Conservation (phyloP, 2,113 vertebrate species). For the Cyprinodon tularosa region DNA sequence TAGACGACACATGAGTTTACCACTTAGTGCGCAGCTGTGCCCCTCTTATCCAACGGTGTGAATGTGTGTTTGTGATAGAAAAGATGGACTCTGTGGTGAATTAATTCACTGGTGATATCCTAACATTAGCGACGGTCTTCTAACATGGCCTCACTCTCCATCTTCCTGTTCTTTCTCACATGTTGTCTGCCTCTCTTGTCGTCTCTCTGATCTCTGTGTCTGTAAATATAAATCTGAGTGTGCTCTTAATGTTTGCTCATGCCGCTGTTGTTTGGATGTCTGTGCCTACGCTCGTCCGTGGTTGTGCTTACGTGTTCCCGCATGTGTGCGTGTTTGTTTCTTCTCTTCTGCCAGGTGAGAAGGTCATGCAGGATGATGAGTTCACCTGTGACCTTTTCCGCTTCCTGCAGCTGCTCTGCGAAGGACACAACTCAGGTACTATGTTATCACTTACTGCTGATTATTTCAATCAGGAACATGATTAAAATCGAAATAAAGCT, state of each 20-base stretch:
- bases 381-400: constrained; percentile 96
- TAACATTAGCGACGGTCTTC: constrained; percentile 38
- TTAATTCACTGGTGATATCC: constrained; percentile 3
- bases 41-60: constrained; percentile 31
- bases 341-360: constrained; percentile 85
- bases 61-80: constrained; percentile 3
- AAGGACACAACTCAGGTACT: constrained; percentile 95
- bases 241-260: constrained; percentile 21
- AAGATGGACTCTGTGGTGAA: constrained; percentile 25
- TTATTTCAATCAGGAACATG: neutral
- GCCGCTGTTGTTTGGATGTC: constrained; percentile 9
- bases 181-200: constrained; percentile 48
- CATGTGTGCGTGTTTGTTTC: constrained; percentile 41
- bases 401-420: constrained; percentile 95
- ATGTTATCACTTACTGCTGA: neutral
- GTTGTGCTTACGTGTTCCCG: constrained; percentile 10
- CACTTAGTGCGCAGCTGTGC: constrained; percentile 34
- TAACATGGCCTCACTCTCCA: constrained; percentile 57
- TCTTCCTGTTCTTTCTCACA: constrained; percentile 45
- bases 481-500: too few relatives aligned
- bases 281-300: constrained; percentile 24
- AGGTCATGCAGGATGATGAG: constrained; percentile 92
- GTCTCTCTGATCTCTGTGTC: constrained; percentile 47
- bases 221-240: constrained; percentile 22
- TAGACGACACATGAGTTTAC: constrained; percentile 38